These are phyloP conservation scores for Globodera ellingtonae DNA, from an alignment of 1,140 invertebrate species.

Conservation along the genomic window DNA sequence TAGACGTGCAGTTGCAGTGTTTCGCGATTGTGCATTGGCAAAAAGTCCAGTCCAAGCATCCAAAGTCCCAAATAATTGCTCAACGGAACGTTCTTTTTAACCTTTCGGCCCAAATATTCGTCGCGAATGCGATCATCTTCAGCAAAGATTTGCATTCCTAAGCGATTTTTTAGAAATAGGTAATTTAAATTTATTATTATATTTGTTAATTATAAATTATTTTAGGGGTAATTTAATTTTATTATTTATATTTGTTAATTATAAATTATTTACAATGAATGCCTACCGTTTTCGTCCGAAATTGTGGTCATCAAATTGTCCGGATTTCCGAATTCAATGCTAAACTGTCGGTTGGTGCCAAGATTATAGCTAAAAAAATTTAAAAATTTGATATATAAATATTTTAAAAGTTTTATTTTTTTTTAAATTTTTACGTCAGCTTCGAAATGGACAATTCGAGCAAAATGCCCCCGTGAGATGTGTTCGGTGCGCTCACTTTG, in stretches of 20 bases:
- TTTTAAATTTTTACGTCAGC: background rate
- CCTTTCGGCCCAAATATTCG: background rate
- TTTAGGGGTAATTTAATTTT: too few relatives aligned
- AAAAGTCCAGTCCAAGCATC: slow-evolving; percentile 19
- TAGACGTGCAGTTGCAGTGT: slow-evolving; percentile 9
- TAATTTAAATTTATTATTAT: too few relatives aligned
- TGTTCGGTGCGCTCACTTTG: background rate
- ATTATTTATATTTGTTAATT: too few relatives aligned
- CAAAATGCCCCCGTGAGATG: background rate
- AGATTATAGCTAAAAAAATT: background rate
- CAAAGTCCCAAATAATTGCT: slow-evolving; percentile 1
- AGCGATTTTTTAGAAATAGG: background rate
- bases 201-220: too few relatives aligned
- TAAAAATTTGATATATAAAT: background rate
- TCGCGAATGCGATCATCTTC: background rate
- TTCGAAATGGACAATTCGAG: background rate
- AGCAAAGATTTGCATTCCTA: background rate
- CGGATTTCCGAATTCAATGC: background rate
- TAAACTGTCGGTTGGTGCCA: background rate
- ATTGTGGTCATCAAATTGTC: background rate
- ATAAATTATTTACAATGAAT: background rate
- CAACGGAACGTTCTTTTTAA: background rate
- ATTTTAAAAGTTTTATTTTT: too few relatives aligned
- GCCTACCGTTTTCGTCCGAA: background rate
- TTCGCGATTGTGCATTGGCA: background rate